Percentiles rank a stretch among this genome's conserved stretches.
phyloP scores from a whole-genome alignment of 1,140 invertebrate species.

The Phymastichus coffea region DNA sequence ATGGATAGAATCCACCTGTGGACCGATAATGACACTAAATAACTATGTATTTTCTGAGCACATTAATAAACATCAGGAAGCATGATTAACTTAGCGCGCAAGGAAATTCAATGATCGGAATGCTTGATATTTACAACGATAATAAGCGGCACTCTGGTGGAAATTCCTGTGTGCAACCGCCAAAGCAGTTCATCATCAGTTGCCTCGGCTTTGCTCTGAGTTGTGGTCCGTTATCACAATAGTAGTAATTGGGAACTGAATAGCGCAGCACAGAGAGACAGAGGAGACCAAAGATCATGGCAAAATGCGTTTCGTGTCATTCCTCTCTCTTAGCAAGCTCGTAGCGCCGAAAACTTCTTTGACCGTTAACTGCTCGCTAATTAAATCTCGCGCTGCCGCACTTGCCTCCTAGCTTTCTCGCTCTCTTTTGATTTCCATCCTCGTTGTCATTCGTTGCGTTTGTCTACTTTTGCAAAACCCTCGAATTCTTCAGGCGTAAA shows the following conservation, averaged over 20 bases:
- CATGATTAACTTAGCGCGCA: no score
- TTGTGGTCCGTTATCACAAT: not conserved
- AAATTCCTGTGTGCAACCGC: not conserved
- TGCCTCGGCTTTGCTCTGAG: no score
- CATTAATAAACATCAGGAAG: no score
- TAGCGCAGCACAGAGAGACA: not conserved
- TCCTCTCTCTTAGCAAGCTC: not conserved
- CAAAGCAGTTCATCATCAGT: not conserved
- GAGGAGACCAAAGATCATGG: not conserved
- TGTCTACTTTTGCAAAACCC: no score
- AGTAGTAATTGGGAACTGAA: conserved; percentile 4
- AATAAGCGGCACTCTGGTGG: not conserved
- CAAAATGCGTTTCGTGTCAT: not conserved
- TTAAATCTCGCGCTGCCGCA: not conserved
- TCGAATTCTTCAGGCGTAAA: no score
- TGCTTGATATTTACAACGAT: not conserved
- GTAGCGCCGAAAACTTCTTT: not conserved
- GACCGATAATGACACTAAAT: no score
- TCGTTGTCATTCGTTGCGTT: no score
- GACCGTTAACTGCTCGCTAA: not conserved
- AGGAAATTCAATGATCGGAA: no score
- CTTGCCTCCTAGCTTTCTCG: no score
- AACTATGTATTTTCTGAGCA: no score
- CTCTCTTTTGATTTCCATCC: no score
- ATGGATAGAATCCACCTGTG: no score